Evolutionary conservation across 2,888 invertebrate genomes (phyloP).

Genomic region (Macaria liturata): DNA sequence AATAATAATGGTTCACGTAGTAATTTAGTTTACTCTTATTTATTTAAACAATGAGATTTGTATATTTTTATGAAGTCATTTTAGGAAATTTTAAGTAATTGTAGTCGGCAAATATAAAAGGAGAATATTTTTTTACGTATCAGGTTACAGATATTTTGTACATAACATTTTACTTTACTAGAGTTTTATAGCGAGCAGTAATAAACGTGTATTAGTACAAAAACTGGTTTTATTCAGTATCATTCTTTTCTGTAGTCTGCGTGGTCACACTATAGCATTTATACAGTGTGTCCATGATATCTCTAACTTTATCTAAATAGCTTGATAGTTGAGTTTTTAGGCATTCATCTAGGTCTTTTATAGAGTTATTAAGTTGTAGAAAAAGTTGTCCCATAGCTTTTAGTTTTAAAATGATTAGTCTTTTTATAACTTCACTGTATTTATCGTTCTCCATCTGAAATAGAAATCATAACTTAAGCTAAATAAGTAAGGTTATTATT

Average conservation of each 20-base stretch:
- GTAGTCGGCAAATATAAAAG: conserved; percentile 32
- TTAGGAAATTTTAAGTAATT: conserved; percentile 8
- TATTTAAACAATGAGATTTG: neutral
- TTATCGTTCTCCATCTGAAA: conserved; percentile 63
- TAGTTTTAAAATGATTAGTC: conserved; percentile 52
- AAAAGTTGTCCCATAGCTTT: conserved; percentile 46
- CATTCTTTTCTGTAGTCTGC: neutral
- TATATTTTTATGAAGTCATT: conserved; percentile 10
- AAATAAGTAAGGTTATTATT: neutral
- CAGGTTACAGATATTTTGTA: conserved; percentile 33
- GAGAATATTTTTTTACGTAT: conserved; percentile 6
- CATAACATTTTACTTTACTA: conserved; percentile 52
- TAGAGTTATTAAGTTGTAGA: conserved; percentile 34
- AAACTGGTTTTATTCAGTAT: conserved; percentile 21
- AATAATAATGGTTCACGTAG: no score
- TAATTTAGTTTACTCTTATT: neutral
- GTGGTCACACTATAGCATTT: conserved; percentile 48
- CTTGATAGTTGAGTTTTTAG: conserved; percentile 43
- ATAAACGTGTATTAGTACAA: conserved; percentile 41
- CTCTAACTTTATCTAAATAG: conserved; percentile 47
- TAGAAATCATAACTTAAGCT: neutral
- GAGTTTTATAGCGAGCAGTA: conserved; percentile 55
- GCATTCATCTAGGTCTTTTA: conserved; percentile 48
- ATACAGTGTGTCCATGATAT: conserved; percentile 43
- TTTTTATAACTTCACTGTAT: conserved; percentile 51